Evolutionary conservation across 2,888 invertebrate genomes (phyloP).

Genomic region (Micropterix aruncella): DNA sequence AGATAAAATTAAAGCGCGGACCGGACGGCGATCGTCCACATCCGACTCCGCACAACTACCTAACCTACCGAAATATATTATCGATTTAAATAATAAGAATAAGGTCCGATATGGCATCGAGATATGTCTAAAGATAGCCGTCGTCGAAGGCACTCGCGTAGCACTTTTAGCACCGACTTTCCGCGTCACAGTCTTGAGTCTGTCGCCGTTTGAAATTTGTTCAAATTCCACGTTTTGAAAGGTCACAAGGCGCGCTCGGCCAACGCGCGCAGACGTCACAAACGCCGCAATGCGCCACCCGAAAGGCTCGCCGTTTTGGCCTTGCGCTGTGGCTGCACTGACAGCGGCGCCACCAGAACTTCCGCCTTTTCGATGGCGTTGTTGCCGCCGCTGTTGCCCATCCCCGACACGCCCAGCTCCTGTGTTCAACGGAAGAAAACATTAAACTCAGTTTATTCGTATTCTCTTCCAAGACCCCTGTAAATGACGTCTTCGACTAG

Average conservation of each 20-base stretch:
- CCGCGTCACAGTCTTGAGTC: neutral
- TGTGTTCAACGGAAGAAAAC: too few relatives aligned
- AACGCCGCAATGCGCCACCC: constrained; percentile 54
- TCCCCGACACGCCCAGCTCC: constrained; percentile 54
- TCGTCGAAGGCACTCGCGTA: neutral
- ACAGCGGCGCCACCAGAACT: constrained; percentile 61
- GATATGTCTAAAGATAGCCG: neutral
- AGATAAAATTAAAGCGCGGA: too few relatives aligned
- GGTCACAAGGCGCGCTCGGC: constrained; percentile 1
- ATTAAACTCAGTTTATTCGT: too few relatives aligned
- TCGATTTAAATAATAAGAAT: too few relatives aligned
- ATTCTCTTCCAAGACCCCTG: too few relatives aligned
- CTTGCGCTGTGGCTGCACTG: constrained; percentile 75
- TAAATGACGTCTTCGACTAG: too few relatives aligned
- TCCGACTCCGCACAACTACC: too few relatives aligned
- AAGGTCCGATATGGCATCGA: too few relatives aligned
- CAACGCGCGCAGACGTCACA: constrained; percentile 30
- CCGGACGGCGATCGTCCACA: too few relatives aligned
- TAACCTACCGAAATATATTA: too few relatives aligned
- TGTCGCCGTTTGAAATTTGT: neutral
- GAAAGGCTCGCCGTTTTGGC: constrained; percentile 50
- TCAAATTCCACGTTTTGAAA: neutral
- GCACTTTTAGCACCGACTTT: neutral
- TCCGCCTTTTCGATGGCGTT: constrained; percentile 37
- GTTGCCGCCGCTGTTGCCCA: constrained; percentile 19